Percentiles rank a stretch among this genome's conserved stretches.
These are phyloP conservation scores for Parazoanthus atlanticus DNA, from an alignment of 92 coral and sea anemone species.

Conservation along the genomic window DNA sequence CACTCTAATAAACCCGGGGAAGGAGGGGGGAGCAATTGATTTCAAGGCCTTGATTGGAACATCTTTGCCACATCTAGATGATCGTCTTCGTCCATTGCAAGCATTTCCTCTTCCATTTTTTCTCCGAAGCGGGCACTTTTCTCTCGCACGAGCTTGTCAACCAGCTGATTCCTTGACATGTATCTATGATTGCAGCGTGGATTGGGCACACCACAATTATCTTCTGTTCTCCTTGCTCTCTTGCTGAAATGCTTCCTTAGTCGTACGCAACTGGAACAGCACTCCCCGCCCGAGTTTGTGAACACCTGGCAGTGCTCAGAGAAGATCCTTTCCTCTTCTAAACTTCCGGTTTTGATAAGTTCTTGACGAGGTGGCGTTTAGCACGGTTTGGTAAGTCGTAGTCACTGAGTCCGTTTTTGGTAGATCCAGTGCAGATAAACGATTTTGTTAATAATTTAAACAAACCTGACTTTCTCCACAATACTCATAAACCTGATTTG, in stretches of 20 bases:
- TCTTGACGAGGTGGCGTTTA: not conserved
- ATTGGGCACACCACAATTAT: not conserved
- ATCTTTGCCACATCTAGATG: constrained; percentile 38
- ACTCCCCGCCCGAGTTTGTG: constrained; percentile 10
- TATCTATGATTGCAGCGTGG: constrained; percentile 42
- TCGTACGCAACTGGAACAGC: not conserved
- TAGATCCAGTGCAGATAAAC: no score
- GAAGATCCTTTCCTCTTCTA: constrained; percentile 16
- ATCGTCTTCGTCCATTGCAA: constrained; percentile 45
- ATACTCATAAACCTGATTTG: not conserved
- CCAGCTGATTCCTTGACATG: constrained; percentile 28
- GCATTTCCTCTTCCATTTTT: constrained; percentile 34
- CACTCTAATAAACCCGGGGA: no score
- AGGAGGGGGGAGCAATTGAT: no score
- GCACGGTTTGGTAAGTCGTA: not conserved
- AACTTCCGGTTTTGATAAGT: not conserved
- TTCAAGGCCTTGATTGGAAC: constrained; percentile 6
- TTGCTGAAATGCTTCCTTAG: not conserved
- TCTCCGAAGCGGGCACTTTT: constrained; percentile 11
- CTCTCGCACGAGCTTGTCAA: constrained; percentile 5
- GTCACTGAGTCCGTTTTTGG: not conserved
- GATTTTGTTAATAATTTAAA: not conserved
- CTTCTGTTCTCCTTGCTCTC: not conserved
- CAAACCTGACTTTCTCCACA: not conserved
- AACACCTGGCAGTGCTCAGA: not conserved